Evolutionary conservation across 2,888 invertebrate genomes (phyloP), one percentile per base, ranked within the genome.

Genomic region (Drosophila tripunctata): DNA sequence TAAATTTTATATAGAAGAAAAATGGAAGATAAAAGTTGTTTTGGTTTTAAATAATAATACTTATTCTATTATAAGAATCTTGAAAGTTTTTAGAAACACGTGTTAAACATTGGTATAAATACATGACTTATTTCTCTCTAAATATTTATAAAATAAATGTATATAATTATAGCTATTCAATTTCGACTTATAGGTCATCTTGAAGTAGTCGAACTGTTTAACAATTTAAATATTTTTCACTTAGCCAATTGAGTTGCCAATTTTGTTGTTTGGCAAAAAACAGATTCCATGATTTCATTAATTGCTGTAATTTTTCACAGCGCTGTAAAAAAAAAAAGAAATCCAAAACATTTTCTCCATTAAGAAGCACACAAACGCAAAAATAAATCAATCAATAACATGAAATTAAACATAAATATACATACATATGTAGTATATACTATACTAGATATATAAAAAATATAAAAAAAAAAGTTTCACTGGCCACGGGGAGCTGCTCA

Each of bases 361-460:
- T 87, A 68, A 70, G 69, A 63, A 60, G 77, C 68, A 47, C 45
- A 75, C 75, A 75, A 81, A n/a, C n/a, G n/a, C 78, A 74, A 84
- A 84, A 84, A 88, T 88, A 88, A 88, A 89, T 89, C 89, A 87
- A 89, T 89, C 89, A 88, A 73, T 83, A 80, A 69, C 81, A 79
- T 67, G 69, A 82, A 83, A 83, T 86, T 82, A 75, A 84, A 82
- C 82, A 84, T 76, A 78, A 80, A 73, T 22, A 44, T 17, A 54
- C 24, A 40, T 30, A 12, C 22, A 57, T 21, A 47, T n/a, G n/a
- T n/a, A n/a, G n/a, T n/a, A n/a, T 38, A 17, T 58, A 71, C 74
- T 66, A 8, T 12, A 17, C 75, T 71, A 78, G 76, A 68, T 43
- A 24, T 50, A 45, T 31, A 35, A 38, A 55, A 43, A 41, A 3